Percentiles rank a stretch among this genome's conserved stretches.
Evolutionary conservation across 2,113 vertebrate genomes (phyloP).

Genomic region (Erythrolamprus reginae): DNA sequence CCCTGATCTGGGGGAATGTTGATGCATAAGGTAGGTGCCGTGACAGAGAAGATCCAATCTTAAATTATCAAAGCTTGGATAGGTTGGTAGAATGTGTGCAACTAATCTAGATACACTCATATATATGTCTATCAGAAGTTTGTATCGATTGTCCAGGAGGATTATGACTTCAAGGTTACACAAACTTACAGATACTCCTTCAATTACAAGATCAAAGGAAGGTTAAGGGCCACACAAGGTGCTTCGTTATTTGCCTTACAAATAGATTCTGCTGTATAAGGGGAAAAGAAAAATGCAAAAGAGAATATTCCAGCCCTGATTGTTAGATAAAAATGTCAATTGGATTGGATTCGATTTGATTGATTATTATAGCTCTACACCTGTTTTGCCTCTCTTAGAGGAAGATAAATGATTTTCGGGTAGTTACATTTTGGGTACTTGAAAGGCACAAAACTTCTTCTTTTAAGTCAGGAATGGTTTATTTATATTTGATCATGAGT

Average conservation of each 20-base stretch:
- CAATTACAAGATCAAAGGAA: conserved; percentile 40
- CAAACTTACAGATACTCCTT: background rate
- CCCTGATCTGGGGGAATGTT: background rate
- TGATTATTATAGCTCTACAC: conserved; percentile 34
- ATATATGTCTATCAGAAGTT: background rate
- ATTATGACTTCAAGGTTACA: background rate
- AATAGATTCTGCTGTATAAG: conserved; percentile 52
- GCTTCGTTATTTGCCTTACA: conserved; percentile 43
- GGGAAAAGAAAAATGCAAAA: conserved; percentile 58
- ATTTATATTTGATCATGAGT: conserved; percentile 15
- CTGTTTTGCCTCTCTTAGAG: background rate
- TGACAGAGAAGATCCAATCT: background rate
- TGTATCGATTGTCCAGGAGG: background rate
- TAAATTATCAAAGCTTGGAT: background rate
- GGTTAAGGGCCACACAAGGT: conserved; percentile 34
- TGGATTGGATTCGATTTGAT: conserved; percentile 36
- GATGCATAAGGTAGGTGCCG: background rate
- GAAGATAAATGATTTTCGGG: background rate
- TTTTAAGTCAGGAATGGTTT: background rate
- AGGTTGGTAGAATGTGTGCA: background rate
- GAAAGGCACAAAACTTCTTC: background rate
- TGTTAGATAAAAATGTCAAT: conserved; percentile 49
- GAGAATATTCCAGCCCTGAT: conserved; percentile 39
- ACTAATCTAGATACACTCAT: background rate
- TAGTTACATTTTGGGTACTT: background rate